Percentiles rank a stretch among this genome's conserved stretches.
Evolutionary conservation across 2,113 vertebrate species (phyloP).

Genomic region (Xyliphius kryptos): DNA sequence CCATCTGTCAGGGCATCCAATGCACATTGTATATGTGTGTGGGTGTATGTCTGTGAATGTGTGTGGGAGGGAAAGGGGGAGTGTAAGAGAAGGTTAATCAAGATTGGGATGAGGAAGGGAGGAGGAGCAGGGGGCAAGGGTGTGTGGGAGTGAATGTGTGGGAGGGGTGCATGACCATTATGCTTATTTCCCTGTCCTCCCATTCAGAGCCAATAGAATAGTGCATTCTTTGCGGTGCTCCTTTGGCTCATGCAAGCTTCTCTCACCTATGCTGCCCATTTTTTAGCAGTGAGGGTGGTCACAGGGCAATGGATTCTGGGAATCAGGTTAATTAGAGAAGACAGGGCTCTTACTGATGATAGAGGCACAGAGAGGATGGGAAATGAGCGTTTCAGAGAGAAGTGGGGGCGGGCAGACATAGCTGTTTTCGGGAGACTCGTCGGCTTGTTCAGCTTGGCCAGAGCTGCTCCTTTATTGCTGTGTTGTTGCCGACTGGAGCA

Average conservation of each 20-base stretch:
- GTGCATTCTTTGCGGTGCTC: slow-evolving; percentile 61
- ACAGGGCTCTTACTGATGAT: slow-evolving; percentile 62
- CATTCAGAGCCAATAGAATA: slow-evolving; percentile 68
- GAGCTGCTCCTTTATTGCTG: slow-evolving; percentile 56
- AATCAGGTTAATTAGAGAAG: slow-evolving; percentile 76
- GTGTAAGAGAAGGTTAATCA: slow-evolving; percentile 69
- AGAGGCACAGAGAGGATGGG: slow-evolving; percentile 42
- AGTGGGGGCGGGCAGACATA: slow-evolving; percentile 53
- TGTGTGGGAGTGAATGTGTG: slow-evolving; percentile 58
- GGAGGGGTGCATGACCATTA: slow-evolving; percentile 70
- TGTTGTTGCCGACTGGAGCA: slow-evolving; percentile 60
- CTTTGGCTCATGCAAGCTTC: slow-evolving; percentile 58
- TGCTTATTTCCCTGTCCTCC: slow-evolving; percentile 70
- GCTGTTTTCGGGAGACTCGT: slow-evolving; percentile 55
- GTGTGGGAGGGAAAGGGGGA: slow-evolving; percentile 62
- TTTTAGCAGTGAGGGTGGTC: slow-evolving; percentile 68
- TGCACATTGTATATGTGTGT: slow-evolving; percentile 66
- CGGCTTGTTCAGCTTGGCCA: slow-evolving; percentile 49
- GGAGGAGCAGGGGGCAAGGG: slow-evolving; percentile 49
- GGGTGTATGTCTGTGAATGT: slow-evolving; percentile 67
- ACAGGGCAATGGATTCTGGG: slow-evolving; percentile 69
- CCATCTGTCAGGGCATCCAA: slow-evolving; percentile 77
- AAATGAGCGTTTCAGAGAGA: slow-evolving; percentile 23
- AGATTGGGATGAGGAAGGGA: slow-evolving; percentile 61
- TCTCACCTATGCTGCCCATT: slow-evolving; percentile 74